These are phyloP conservation scores for Dione juno DNA, from an alignment of 2,888 invertebrate species.

Conservation along the genomic window DNA sequence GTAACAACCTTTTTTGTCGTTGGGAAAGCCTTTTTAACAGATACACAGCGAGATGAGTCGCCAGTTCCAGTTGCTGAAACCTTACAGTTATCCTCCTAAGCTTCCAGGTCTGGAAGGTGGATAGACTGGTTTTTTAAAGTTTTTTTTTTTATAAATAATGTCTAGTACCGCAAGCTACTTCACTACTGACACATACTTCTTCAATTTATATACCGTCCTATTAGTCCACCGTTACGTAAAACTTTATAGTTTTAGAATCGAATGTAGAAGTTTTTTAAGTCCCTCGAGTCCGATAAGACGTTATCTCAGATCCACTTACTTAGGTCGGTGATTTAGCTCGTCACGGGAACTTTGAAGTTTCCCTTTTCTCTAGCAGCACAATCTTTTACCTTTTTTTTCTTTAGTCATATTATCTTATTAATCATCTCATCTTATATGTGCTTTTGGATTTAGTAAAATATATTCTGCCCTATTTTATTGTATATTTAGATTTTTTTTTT, in stretches of 20 bases:
- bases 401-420: slow-evolving; percentile 1
- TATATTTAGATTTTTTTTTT: no score
- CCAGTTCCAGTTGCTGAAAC: no score
- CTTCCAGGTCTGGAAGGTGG: no score
- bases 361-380: slow-evolving; percentile 11
- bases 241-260: slow-evolving; percentile 21
- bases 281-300: slow-evolving; percentile 23
- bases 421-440: not conserved
- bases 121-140: no score
- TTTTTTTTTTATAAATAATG: no score
- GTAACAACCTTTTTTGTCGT: no score
- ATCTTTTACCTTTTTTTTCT: slow-evolving; percentile 1
- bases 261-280: slow-evolving; percentile 14
- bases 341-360: slow-evolving; percentile 21
- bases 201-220: not conserved
- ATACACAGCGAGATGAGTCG: no score
- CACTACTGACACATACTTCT: not conserved
- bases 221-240: not conserved
- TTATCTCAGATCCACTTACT: slow-evolving; percentile 32
- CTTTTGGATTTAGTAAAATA: no score
- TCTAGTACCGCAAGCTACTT: no score
- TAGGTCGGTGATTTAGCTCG: slow-evolving; percentile 29
- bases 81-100: no score
- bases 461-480: no score
- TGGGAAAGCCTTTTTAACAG: no score